phyloP scores from a whole-genome alignment of 2,113 vertebrate genomes.

The Ariopsis seemanni region DNA sequence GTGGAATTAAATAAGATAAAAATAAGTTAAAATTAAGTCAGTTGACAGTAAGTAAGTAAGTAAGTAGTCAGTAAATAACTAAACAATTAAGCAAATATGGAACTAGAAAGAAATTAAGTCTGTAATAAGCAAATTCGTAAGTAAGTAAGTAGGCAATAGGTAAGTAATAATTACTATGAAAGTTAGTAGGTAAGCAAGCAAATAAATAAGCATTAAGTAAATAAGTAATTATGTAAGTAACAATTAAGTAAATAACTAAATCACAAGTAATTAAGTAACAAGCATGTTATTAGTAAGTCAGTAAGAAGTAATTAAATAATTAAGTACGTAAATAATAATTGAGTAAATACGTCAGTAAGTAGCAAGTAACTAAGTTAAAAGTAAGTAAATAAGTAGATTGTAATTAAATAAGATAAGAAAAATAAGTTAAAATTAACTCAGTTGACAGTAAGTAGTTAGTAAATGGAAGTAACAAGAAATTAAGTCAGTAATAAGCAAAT shows the following conservation, averaged over 20 bases:
- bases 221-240: not conserved
- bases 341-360: not conserved
- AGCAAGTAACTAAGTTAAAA: not conserved
- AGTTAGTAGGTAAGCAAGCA: not conserved
- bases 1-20: not conserved
- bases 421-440: not conserved
- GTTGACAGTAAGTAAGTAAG: not conserved
- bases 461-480: not conserved
- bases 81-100: too few species aligned
- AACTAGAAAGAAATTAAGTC: not conserved
- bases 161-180: not conserved
- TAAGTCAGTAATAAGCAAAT: not conserved
- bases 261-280: not conserved
- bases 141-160: not conserved
- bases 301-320: not conserved
- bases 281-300: too few species aligned
- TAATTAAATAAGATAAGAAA: not conserved
- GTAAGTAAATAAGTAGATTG: not conserved
- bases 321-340: not conserved
- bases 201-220: not conserved
- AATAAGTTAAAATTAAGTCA: not conserved
- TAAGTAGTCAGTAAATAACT: not conserved
- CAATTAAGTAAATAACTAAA: not conserved
- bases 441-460: not conserved
- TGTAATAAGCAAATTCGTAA: not conserved